Percentiles rank a stretch among this genome's conserved stretches.
phyloP scores from a whole-genome alignment of 2,888 invertebrate species.

The Acanthosepion pharaonis region DNA sequence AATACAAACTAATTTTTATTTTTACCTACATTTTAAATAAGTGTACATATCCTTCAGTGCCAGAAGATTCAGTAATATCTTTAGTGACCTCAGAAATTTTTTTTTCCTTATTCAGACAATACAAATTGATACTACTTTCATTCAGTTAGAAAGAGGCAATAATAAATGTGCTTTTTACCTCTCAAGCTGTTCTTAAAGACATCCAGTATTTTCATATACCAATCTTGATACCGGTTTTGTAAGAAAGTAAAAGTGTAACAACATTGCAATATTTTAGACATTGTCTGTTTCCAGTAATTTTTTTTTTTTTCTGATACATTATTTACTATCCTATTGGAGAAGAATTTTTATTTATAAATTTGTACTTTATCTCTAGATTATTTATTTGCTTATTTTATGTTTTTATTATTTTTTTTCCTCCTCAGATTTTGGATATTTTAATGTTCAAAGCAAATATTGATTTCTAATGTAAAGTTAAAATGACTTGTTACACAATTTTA shows the following conservation, averaged over 20 bases:
- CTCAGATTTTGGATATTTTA: not conserved
- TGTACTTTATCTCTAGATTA: not conserved
- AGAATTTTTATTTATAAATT: not conserved
- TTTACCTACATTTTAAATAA: not conserved
- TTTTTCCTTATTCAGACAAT: not conserved
- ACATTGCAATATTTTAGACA: too few relatives aligned
- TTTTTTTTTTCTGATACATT: not conserved
- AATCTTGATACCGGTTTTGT: too few relatives aligned
- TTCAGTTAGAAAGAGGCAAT: too few relatives aligned
- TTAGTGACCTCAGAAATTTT: not conserved
- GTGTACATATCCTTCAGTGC: not conserved
- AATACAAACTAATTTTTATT: not conserved
- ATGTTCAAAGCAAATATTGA: conserved; percentile 1
- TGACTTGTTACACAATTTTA: not conserved
- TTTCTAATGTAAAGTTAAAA: not conserved
- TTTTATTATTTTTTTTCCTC: not conserved
- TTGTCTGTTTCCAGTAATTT: too few relatives aligned
- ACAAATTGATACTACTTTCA: not conserved
- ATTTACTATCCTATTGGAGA: not conserved
- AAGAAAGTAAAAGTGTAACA: too few relatives aligned
- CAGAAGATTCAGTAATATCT: not conserved
- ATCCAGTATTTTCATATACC: too few relatives aligned
- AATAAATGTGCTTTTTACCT: too few relatives aligned
- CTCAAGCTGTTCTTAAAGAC: too few relatives aligned
- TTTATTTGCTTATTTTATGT: not conserved